phyloP scores from a whole-genome alignment of 2,797 vertebrate genomes.

The Leuciscus waleckii region DNA sequence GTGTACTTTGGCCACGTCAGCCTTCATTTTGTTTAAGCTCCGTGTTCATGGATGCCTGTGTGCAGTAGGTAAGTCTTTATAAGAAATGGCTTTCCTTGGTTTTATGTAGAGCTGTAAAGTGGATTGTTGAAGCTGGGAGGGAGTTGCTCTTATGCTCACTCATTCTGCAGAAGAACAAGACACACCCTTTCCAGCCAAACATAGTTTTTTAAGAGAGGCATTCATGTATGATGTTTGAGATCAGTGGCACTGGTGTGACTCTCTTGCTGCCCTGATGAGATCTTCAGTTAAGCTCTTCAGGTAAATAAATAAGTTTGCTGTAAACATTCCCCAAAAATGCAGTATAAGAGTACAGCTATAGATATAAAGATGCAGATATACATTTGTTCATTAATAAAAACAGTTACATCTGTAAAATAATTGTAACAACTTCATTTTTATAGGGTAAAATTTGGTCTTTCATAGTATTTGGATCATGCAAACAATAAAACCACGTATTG shows the following conservation, averaged over 20 bases:
- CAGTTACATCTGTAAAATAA: no score
- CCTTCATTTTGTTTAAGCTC: neutral
- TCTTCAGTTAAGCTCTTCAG: neutral
- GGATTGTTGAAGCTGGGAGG: neutral
- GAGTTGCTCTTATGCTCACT: neutral
- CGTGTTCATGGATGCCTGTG: neutral
- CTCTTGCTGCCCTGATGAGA: neutral
- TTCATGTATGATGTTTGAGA: neutral
- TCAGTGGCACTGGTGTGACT: neutral
- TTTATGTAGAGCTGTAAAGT: conserved; percentile 1
- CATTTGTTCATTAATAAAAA: no score
- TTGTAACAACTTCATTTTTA: no score
- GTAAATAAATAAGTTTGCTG: neutral
- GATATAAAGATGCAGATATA: no score
- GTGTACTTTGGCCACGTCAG: neutral
- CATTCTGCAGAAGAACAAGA: neutral
- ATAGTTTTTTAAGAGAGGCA: neutral
- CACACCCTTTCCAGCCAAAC: neutral
- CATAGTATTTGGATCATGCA: no score
- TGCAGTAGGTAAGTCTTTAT: conserved; percentile 5
- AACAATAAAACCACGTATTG: no score
- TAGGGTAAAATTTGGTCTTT: no score
- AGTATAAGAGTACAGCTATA: no score
- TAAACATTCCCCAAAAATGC: no score
- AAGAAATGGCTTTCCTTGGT: neutral